Evolutionary conservation across 92 coral and sea anemone species (phyloP).

Genomic region (Actinostola sp.): DNA sequence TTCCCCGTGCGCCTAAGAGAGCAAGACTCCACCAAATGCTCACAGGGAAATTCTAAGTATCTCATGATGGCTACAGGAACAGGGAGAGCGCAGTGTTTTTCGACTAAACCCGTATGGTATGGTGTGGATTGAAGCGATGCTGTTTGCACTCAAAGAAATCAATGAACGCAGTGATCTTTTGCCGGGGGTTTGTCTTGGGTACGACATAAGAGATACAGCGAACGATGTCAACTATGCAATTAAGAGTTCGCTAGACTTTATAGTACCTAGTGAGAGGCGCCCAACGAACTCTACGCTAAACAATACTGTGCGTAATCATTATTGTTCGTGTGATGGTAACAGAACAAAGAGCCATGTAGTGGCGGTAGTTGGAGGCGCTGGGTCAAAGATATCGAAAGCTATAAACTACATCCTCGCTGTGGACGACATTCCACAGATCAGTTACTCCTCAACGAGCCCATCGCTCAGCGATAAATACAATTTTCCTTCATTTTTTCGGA

Average conservation of each 20-base stretch:
- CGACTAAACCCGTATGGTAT: slow-evolving; percentile 72
- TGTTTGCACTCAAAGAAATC: slow-evolving; percentile 74
- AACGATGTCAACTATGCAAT: slow-evolving; percentile 85
- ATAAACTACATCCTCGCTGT: slow-evolving; percentile 78
- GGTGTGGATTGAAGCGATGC: slow-evolving; percentile 97
- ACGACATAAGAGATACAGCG: slow-evolving; percentile 83
- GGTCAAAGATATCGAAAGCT: slow-evolving; percentile 84
- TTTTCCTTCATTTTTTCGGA: slow-evolving; percentile 73
- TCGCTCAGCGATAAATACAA: slow-evolving; percentile 71
- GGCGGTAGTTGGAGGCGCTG: slow-evolving; percentile 86
- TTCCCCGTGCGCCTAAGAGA: slow-evolving; percentile 81
- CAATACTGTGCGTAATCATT: not conserved
- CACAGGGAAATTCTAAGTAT: slow-evolving; percentile 30
- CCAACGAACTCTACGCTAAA: slow-evolving; percentile 19
- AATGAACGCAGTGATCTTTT: slow-evolving; percentile 61
- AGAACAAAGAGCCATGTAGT: slow-evolving; percentile 49
- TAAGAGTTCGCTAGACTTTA: slow-evolving; percentile 70
- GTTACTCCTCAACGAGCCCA: slow-evolving; percentile 86
- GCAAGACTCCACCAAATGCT: slow-evolving; percentile 58
- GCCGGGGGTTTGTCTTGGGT: slow-evolving; percentile 74
- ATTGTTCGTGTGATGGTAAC: slow-evolving; percentile 49
- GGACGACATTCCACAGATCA: slow-evolving; percentile 76
- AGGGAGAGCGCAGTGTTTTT: slow-evolving; percentile 59
- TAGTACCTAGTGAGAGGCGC: not conserved
- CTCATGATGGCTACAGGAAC: slow-evolving; percentile 45